Base-by-base conservation (phyloP, 2,888 invertebrate species). In the Drosophila rubida region DNA sequence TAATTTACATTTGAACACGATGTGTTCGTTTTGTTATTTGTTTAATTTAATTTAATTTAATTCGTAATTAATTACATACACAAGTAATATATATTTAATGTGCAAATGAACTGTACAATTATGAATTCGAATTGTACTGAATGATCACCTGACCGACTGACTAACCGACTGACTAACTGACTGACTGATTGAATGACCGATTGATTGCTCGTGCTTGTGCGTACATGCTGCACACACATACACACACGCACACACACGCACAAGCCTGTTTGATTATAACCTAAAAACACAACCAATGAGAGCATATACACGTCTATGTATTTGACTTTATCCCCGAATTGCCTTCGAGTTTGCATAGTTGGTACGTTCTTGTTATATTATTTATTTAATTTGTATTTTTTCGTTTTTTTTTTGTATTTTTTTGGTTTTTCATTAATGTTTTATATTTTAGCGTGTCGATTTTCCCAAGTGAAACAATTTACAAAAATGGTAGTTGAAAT, bases 221-320 rank as follows among this genome's bases (percentile, higher is more conserved):
- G 50, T 27, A 55, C 30, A 39, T 42, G 49, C 13, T 19, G 19
- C 19, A 37, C 37, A 27, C 16, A 63, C 54, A 55, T 66, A 55
- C 63, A 57, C 66, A 51, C 66, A 25, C 23, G 4, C 30, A 30
- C n/a, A 41, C 69, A 69, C 69, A 65, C 69, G 63, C 87, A 70
- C 85, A 71, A 70, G 74, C 73, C 48, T 63, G 62, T 75, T 88
- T 84, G 81, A 75, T 84, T 88, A 78, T 86, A 92, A 78, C 78
- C 86, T 91, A 90, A 90, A 91, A 91, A 91, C 91, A 91, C 92
- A 92, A 91, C 91, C 92, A 90, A 90, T 90, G 92, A 91, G 92
- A 92, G 92, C 91, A 90, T 90, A 87, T 89, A 83, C 81, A 81
- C 80, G 68, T 83, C 84, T 86, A 86, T 88, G 82, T 83, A 83